Conservation (phyloP, 2,888 invertebrate species). For the Agyllia agylla region DNA sequence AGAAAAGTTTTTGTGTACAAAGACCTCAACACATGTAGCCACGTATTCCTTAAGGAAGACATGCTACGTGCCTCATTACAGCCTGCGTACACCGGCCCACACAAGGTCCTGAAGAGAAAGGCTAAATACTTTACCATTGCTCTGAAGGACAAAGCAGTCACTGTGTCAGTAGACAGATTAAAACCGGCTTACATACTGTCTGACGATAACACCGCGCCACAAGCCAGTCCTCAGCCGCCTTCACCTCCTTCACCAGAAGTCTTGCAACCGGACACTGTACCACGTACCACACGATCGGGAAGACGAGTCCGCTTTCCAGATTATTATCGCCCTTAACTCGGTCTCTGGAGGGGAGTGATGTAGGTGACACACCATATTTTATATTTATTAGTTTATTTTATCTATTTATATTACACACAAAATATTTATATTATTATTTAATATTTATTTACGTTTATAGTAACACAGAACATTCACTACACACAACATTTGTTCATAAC, state of each 20-base stretch:
- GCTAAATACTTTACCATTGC: conserved; percentile 72
- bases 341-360: conserved; percentile 11
- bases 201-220: not conserved
- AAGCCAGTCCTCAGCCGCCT: not conserved
- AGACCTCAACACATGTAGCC: conserved; percentile 64
- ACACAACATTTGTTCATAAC: not conserved
- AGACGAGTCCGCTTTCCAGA: not conserved
- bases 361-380: not conserved
- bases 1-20: conserved; percentile 74
- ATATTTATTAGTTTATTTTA: not conserved
- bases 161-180: conserved; percentile 73
- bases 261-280: not conserved
- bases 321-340: conserved; percentile 8
- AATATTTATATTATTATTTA: not conserved
- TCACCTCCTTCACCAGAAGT: not conserved
- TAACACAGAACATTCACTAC: not conserved
- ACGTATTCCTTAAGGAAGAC: conserved; percentile 78
- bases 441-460: not conserved
- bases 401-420: not conserved
- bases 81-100: conserved; percentile 78
- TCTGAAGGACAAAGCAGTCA: conserved; percentile 62
- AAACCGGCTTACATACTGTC: conserved; percentile 72
- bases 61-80: conserved; percentile 68
- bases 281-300: not conserved
- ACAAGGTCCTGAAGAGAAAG: conserved; percentile 67